phyloP scores from a whole-genome alignment of 2,113 vertebrate species.

The Passer domesticus region DNA sequence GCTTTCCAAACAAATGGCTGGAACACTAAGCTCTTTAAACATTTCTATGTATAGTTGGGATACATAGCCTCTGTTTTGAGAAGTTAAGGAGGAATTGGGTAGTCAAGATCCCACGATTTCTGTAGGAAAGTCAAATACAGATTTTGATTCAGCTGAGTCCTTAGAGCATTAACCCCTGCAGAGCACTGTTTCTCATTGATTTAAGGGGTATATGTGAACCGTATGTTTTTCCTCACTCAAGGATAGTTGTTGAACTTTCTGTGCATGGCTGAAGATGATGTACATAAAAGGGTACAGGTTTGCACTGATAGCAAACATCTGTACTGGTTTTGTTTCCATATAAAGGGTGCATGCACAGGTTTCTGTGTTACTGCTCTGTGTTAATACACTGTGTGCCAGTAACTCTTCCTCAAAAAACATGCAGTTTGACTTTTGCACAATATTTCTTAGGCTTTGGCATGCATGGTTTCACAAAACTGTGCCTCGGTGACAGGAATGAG shows the following conservation, averaged over 20 bases:
- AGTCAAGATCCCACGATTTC: not conserved
- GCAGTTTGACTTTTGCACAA: not conserved
- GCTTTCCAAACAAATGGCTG: not conserved
- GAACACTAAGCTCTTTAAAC: not conserved
- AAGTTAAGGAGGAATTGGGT: not conserved
- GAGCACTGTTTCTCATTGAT: not conserved
- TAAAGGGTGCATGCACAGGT: not conserved
- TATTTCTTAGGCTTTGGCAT: not conserved
- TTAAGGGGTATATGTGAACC: not conserved
- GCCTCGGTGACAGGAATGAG: not conserved
- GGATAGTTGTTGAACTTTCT: not conserved
- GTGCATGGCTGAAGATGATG: not conserved
- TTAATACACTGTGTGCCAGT: not conserved
- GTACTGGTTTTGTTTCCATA: not conserved
- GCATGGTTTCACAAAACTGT: not conserved
- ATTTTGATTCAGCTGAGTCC: not conserved
- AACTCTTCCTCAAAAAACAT: not conserved
- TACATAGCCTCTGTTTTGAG: not conserved
- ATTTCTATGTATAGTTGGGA: not conserved
- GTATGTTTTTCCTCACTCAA: not conserved
- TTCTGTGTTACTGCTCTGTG: not conserved
- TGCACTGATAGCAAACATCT: not conserved
- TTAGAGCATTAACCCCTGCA: not conserved
- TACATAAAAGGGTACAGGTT: not conserved
- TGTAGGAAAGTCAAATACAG: not conserved